Evolutionary conservation across 1,140 invertebrate genomes (phyloP), one percentile per base, ranked within the genome.

Genomic region (Pseudobourletiella spinata): DNA sequence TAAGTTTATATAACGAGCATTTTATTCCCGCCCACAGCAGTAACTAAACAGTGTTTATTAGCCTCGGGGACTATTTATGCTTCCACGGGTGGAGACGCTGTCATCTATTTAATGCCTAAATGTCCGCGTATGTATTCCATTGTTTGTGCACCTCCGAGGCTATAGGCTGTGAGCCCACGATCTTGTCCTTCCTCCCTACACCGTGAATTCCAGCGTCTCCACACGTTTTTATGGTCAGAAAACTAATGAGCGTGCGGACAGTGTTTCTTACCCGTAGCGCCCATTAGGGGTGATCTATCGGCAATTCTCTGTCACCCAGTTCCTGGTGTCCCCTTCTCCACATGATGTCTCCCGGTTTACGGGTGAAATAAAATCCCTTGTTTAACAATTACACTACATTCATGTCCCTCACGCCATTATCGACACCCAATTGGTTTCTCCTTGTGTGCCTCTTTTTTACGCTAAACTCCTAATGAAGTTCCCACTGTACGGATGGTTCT

Each of bases 1-100:
- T 92, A 79, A 81, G 82, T 57, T 50, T 55, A 16, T 32, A 55
- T 29, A 15, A 55, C 39, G 46, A 11, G 46, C 6, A 18, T 20
- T 20, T 25, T 6, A 11, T 25, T 25, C 22, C 18, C 18, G 11
- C 16, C 22, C 46, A 15, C 22, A 11, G 46, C 24, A 8, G 32
- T 39, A 8, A n/a, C 8, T n/a, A 39, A 39, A 39, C 32, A 39
- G 32, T n/a, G 8, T 8, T 11, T 8, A 39, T n/a, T 8, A 39
- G 32, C 32, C 8, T 39, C 32, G n/a, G n/a, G 8, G n/a, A n/a
- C n/a, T n/a, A n/a, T n/a, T n/a, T n/a, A n/a, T n/a, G n/a, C n/a
- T n/a, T n/a, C n/a, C n/a, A n/a, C n/a, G n/a, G n/a, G n/a, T n/a
- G n/a, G n/a, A n/a, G n/a, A n/a, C n/a, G n/a, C n/a, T n/a, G n/a